Evolutionary conservation across 2,797 vertebrate genomes (phyloP).

Genomic region (Petrocephalus sullivani): DNA sequence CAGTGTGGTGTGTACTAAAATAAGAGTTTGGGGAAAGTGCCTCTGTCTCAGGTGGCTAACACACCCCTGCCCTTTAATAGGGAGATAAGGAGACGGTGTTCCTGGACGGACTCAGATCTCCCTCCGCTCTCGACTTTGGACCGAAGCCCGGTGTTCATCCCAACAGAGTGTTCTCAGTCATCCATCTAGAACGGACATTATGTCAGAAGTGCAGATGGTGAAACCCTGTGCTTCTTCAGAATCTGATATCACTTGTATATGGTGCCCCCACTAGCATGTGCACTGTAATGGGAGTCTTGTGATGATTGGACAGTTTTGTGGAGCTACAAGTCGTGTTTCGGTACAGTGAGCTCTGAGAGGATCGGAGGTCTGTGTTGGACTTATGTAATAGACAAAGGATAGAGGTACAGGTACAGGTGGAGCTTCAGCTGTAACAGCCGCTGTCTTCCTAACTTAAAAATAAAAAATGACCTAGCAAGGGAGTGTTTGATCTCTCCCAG

Average conservation of each 20-base stretch:
- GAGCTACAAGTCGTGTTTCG: not conserved
- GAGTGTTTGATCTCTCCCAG: not conserved
- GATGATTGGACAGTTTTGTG: not conserved
- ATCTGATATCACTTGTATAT: not conserved
- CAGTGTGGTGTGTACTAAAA: not conserved
- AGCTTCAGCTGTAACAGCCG: not conserved
- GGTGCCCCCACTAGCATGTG: not conserved
- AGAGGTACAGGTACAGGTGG: not conserved
- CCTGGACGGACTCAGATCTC: not conserved
- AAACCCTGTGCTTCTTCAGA: not conserved
- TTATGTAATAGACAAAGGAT: not conserved
- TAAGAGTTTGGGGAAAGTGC: not conserved
- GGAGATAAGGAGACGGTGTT: not conserved
- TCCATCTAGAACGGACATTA: not conserved
- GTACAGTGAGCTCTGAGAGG: not conserved
- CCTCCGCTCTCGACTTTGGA: not conserved
- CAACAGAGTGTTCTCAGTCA: not conserved
- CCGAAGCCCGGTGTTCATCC: not conserved
- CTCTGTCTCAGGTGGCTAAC: not conserved
- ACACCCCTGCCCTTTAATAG: not conserved
- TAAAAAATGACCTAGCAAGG: not conserved
- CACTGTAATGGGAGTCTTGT: not conserved
- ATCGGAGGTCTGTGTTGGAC: not conserved
- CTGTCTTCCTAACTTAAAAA: not conserved
- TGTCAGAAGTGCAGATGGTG: conserved; percentile 7